These are phyloP conservation scores for Papilio xuthus DNA, from an alignment of 1,140 invertebrate species.

Conservation along the genomic window DNA sequence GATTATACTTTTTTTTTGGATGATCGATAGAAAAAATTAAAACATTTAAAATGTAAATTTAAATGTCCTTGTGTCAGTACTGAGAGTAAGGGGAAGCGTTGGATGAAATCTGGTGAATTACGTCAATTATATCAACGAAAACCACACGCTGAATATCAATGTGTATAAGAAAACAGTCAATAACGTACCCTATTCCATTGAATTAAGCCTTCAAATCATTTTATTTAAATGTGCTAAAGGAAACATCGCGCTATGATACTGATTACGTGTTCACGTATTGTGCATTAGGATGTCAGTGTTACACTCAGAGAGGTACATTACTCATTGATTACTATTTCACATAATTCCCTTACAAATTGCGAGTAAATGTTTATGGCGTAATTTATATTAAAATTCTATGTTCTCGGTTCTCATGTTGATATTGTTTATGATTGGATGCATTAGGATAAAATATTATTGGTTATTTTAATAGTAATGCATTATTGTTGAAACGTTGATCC, in stretches of 20 bases:
- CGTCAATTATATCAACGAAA: conserved; percentile 20
- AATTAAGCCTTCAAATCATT: neutral
- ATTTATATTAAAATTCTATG: neutral
- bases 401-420: neutral
- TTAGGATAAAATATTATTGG: neutral
- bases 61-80: neutral
- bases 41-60: neutral
- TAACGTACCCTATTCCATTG: neutral
- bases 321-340: conserved; percentile 9
- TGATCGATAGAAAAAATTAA: neutral
- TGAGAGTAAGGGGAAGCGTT: neutral
- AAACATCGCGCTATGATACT: neutral
- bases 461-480: no score
- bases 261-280: conserved; percentile 20
- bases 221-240: neutral
- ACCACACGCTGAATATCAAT: conserved; percentile 22
- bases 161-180: neutral
- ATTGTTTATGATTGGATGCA: neutral
- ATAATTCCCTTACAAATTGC: neutral
- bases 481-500: no score
- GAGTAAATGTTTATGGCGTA: conserved; percentile 1
- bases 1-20: no score
- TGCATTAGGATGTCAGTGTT: conserved; percentile 24
- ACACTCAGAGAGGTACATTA: conserved; percentile 9
- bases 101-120: conserved; percentile 12